Conservation (phyloP, 1,140 invertebrate species). For the Leptopilina boulardi region DNA sequence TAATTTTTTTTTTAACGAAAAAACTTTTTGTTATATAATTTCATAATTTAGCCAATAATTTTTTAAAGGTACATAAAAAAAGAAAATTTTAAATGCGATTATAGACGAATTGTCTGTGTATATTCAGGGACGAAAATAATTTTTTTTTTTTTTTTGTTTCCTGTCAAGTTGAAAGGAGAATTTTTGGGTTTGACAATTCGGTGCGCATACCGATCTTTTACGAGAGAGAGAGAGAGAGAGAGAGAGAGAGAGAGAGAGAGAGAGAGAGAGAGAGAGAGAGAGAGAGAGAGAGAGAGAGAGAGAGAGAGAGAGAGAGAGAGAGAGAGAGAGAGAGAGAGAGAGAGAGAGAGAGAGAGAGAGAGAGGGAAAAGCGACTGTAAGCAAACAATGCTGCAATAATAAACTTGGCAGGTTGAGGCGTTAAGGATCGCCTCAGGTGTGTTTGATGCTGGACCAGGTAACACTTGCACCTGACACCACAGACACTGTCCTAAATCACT, state of each 20-base stretch:
- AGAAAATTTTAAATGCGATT: background rate
- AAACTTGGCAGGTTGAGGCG: conserved; percentile 57
- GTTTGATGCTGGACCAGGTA: background rate
- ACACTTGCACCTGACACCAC: conserved; percentile 1
- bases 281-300: too few relatives aligned
- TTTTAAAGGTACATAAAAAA: background rate
- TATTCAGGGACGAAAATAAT: background rate
- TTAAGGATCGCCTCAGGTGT: conserved; percentile 49
- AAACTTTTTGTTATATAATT: too few relatives aligned
- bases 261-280: too few relatives aligned
- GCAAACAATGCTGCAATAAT: conserved; percentile 51
- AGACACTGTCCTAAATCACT: conserved; percentile 22
- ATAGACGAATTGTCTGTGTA: background rate
- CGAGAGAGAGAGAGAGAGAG: conserved; percentile 58
- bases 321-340: too few relatives aligned
- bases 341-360: too few relatives aligned
- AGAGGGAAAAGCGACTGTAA: conserved; percentile 45
- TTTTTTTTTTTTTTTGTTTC: background rate
- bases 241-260: too few relatives aligned
- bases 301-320: too few relatives aligned
- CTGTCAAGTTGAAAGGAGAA: background rate
- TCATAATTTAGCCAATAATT: background rate
- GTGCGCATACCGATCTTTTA: conserved; percentile 60
- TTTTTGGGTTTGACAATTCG: background rate
- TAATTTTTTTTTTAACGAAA: too few relatives aligned